Percentiles rank a stretch among this genome's conserved stretches.
phyloP scores from a whole-genome alignment of 2,888 invertebrate genomes.

The Entomobrya multifasciata region DNA sequence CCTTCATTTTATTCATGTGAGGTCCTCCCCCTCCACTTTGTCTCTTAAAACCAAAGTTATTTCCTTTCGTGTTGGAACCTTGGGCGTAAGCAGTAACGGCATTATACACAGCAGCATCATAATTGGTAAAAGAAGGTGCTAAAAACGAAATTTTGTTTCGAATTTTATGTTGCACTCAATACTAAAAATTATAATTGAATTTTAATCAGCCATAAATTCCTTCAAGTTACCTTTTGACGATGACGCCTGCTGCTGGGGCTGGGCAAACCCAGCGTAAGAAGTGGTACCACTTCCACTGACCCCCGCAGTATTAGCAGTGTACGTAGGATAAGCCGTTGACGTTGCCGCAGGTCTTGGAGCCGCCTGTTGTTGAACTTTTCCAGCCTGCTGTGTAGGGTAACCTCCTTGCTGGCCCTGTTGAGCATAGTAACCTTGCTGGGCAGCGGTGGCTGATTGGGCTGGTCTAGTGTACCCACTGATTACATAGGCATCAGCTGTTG shows the following conservation, averaged over 20 bases:
- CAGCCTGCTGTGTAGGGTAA: slow-evolving; percentile 24
- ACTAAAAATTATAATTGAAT: too few species aligned
- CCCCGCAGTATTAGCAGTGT: slow-evolving; percentile 80
- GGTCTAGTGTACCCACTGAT: slow-evolving; percentile 79
- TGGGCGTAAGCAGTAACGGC: slow-evolving; percentile 97
- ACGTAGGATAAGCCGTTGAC: slow-evolving; percentile 77
- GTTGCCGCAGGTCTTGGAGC: slow-evolving; percentile 74
- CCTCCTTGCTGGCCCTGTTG: slow-evolving; percentile 64
- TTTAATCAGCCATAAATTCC: too few species aligned
- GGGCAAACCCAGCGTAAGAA: slow-evolving; percentile 89
- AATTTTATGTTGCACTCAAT: too few species aligned
- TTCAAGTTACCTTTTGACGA: slow-evolving; percentile 24
- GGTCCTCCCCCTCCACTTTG: slow-evolving; percentile 69
- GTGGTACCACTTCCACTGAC: slow-evolving; percentile 82
- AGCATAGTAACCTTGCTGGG: slow-evolving; percentile 63
- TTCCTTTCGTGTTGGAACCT: slow-evolving; percentile 84
- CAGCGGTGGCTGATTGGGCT: slow-evolving; percentile 53
- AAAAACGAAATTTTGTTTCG: neutral
- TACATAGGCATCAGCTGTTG: slow-evolving; percentile 75
- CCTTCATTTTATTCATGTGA: slow-evolving; percentile 76
- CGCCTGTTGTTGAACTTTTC: slow-evolving; percentile 62
- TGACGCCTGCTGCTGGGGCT: slow-evolving; percentile 84
- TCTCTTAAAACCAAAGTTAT: slow-evolving; percentile 81
- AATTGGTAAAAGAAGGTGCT: slow-evolving; percentile 84
- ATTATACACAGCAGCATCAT: slow-evolving; percentile 97